These are phyloP conservation scores for Plectropomus leopardus DNA, from an alignment of 2,113 vertebrate species.

Conservation along the genomic window DNA sequence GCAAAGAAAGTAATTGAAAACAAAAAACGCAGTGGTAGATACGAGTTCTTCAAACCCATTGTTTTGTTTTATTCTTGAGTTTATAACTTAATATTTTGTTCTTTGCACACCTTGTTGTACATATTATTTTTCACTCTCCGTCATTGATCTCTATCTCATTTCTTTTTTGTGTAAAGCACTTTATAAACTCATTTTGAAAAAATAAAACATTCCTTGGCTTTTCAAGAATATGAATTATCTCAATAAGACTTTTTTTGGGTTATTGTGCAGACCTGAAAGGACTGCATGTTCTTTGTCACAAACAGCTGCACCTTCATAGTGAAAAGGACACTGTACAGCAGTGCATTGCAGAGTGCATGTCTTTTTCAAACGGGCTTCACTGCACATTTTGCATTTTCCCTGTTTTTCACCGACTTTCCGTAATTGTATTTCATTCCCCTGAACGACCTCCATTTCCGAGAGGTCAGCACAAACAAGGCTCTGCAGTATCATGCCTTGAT, in stretches of 20 bases:
- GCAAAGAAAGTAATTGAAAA: not conserved
- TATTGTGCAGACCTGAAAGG: not conserved
- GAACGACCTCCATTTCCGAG: slow-evolving; percentile 5
- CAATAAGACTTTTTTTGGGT: not conserved
- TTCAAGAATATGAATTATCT: not conserved
- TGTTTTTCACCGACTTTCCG: not conserved
- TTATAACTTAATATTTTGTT: not conserved
- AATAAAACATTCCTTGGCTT: too few species aligned
- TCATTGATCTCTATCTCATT: not conserved
- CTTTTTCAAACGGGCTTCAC: not conserved
- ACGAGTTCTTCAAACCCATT: not conserved
- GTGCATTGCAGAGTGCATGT: not conserved
- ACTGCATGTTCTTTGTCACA: not conserved
- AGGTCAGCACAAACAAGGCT: slow-evolving; percentile 5
- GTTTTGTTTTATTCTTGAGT: not conserved
- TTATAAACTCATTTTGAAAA: not conserved
- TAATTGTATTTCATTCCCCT: slow-evolving; percentile 14
- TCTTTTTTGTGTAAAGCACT: not conserved
- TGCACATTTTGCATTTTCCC: not conserved
- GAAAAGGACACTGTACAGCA: too few species aligned
- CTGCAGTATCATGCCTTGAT: slow-evolving; percentile 16
- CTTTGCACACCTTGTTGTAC: not conserved
- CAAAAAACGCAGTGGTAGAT: not conserved
- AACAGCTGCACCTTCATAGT: not conserved
- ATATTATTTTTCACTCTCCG: not conserved